Evolutionary conservation across 1,140 invertebrate species (phyloP).

Genomic region (Zaprionus vittiger): DNA sequence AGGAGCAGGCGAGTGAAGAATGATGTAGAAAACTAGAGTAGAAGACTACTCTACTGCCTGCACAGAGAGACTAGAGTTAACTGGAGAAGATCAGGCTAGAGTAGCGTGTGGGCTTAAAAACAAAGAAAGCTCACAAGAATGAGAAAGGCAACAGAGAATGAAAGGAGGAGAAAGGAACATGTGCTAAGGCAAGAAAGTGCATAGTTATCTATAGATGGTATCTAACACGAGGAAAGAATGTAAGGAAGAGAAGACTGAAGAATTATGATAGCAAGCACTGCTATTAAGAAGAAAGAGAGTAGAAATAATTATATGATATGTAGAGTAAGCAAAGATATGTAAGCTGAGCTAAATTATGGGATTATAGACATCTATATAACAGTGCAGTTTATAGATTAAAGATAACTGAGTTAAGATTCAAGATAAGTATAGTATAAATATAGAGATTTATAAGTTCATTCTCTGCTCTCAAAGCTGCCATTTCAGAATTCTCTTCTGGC

Average conservation of each 20-base stretch:
- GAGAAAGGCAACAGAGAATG: background rate
- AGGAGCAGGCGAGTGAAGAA: background rate
- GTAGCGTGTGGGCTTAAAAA: too few relatives aligned
- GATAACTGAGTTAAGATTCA: background rate
- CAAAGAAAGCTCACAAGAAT: background rate
- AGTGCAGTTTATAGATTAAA: background rate
- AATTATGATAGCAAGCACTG: background rate
- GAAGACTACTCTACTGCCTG: too few relatives aligned
- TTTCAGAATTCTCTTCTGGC: background rate
- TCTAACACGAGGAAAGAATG: background rate
- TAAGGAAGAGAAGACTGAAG: background rate
- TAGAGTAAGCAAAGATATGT: background rate
- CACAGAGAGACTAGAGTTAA: too few relatives aligned
- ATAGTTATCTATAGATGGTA: background rate
- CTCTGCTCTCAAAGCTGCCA: background rate
- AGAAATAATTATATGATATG: background rate
- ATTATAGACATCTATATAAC: background rate
- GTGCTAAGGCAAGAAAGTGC: background rate
- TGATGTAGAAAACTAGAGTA: background rate
- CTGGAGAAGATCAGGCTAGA: too few relatives aligned
- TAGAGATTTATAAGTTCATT: background rate
- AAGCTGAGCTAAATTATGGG: background rate
- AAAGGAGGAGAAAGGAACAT: background rate
- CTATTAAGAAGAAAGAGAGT: background rate
- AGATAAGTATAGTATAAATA: background rate